phyloP scores from a whole-genome alignment of 2,888 invertebrate genomes.

The Octonoba sinensis region DNA sequence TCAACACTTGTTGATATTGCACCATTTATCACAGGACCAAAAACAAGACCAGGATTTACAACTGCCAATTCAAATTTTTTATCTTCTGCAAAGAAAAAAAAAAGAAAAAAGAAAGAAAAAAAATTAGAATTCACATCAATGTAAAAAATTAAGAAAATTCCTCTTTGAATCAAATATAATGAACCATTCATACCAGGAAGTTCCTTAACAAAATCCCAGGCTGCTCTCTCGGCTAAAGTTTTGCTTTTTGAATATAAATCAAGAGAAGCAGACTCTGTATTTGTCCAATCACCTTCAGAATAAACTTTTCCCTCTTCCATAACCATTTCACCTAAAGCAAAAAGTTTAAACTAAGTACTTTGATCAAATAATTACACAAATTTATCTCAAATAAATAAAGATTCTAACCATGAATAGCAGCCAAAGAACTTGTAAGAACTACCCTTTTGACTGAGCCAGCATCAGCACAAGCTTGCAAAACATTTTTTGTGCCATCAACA shows the following conservation, averaged over 20 bases:
- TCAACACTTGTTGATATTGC: slow-evolving; percentile 66
- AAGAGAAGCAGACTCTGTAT: slow-evolving; percentile 67
- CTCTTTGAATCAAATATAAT: not conserved
- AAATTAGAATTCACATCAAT: not conserved
- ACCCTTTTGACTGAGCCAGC: slow-evolving; percentile 73
- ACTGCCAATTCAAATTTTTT: slow-evolving; percentile 73
- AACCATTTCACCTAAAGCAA: slow-evolving; percentile 65
- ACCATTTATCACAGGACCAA: slow-evolving; percentile 72
- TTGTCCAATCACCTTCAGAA: slow-evolving; percentile 72
- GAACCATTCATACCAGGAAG: slow-evolving; percentile 69
- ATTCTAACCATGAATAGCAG: slow-evolving; percentile 70
- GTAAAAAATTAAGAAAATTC: not conserved
- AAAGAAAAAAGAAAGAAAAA: not conserved
- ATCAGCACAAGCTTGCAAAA: slow-evolving; percentile 72
- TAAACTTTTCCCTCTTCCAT: slow-evolving; percentile 69
- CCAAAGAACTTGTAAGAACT: slow-evolving; percentile 74
- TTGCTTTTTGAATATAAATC: slow-evolving; percentile 73
- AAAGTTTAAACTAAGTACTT: not conserved
- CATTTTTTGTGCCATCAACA: slow-evolving; percentile 73
- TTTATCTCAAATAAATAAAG: not conserved
- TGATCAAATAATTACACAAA: not conserved
- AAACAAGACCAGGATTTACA: slow-evolving; percentile 74
- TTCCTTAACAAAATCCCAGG: slow-evolving; percentile 74
- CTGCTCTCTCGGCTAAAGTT: slow-evolving; percentile 74
- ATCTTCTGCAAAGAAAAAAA: slow-evolving; percentile 66